phyloP scores from a whole-genome alignment of 1,140 invertebrate genomes.

The Pemphigus obesinymphae region DNA sequence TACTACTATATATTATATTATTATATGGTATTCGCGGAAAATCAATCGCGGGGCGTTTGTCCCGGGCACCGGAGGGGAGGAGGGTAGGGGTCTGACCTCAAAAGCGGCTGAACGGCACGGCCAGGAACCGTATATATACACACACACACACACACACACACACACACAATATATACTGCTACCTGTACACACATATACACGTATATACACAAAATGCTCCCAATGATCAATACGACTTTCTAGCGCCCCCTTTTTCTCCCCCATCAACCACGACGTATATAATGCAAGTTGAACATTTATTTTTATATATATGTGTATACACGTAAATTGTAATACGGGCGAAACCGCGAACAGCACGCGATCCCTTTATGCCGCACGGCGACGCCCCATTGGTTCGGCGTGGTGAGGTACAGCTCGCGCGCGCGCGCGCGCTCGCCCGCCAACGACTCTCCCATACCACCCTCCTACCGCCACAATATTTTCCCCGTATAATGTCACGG shows the following conservation, averaged over 20 bases:
- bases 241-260: not conserved
- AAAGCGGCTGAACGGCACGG: slow-evolving; percentile 4
- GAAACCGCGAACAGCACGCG: slow-evolving; percentile 30
- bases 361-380: slow-evolving; percentile 18
- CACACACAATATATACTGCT: too few species aligned
- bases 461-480: not conserved
- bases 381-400: slow-evolving; percentile 32
- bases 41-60: slow-evolving; percentile 12
- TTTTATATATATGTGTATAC: not conserved
- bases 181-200: not conserved
- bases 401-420: too few species aligned
- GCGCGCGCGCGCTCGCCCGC: not conserved
- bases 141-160: not conserved
- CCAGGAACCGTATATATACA: slow-evolving; percentile 10
- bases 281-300: not conserved
- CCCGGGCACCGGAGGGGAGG: not conserved
- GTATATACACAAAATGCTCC: not conserved
- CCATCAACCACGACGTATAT: not conserved
- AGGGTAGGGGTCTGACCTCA: slow-evolving; percentile 26
- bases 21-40: not conserved
- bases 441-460: not conserved
- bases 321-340: slow-evolving; percentile 9
- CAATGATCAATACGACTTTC: slow-evolving; percentile 38
- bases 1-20: not conserved
- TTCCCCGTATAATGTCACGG: not conserved